phyloP scores from a whole-genome alignment of 1,140 invertebrate species.

The Druon quercuslanigerum region DNA sequence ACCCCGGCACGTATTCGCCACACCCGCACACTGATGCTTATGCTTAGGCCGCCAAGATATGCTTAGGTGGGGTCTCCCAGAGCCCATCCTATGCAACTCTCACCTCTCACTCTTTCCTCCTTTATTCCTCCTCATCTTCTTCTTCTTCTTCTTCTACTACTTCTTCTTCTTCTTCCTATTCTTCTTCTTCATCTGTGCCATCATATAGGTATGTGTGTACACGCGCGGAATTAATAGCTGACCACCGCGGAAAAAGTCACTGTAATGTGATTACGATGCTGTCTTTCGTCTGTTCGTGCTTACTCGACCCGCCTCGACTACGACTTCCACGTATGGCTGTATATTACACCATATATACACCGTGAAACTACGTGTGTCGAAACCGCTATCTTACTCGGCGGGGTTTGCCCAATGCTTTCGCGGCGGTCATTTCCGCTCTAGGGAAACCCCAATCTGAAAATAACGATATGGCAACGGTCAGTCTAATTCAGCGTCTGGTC shows the following conservation, averaged over 20 bases:
- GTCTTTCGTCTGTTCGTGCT: conserved; percentile 66
- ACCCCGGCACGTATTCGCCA: conserved; percentile 75
- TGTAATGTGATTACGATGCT: conserved; percentile 72
- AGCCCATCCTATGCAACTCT: conserved; percentile 1
- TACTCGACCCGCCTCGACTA: conserved; percentile 55
- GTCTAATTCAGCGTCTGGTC: too few relatives aligned
- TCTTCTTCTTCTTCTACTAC: conserved; percentile 49
- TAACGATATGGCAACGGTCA: not conserved
- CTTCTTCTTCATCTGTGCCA: conserved; percentile 33
- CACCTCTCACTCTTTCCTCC: conserved; percentile 40
- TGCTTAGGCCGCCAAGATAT: conserved; percentile 57
- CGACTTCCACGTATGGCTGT: conserved; percentile 48
- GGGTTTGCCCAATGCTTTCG: conserved; percentile 32
- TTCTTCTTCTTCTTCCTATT: conserved; percentile 33
- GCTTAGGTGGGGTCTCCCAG: conserved; percentile 64
- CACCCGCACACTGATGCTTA: conserved; percentile 71
- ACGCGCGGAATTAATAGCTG: conserved; percentile 71
- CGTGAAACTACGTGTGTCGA: conserved; percentile 30
- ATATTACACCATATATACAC: conserved; percentile 11
- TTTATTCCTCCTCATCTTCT: conserved; percentile 40
- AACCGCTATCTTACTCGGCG: conserved; percentile 34
- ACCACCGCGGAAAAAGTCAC: conserved; percentile 64
- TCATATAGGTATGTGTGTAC: conserved; percentile 43
- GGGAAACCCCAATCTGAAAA: not conserved
- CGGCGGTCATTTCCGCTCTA: conserved; percentile 22